These are phyloP conservation scores for Hydrozoanthus gracilis DNA, from an alignment of 92 coral and sea anemone species.

Conservation along the genomic window DNA sequence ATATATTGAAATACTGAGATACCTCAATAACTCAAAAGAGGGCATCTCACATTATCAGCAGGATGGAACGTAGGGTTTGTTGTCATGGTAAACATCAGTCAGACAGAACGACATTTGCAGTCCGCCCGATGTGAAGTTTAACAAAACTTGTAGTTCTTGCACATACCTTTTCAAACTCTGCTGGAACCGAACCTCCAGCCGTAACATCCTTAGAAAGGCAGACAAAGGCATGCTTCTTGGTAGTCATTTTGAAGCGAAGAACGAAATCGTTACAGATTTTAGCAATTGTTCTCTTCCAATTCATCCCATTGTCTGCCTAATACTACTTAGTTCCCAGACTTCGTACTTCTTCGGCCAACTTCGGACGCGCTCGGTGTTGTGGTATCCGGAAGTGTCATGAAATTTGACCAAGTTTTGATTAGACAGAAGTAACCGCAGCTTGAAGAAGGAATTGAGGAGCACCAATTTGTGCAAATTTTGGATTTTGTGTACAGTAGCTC, in stretches of 20 bases:
- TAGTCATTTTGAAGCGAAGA: conserved; percentile 28
- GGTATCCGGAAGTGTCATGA: not conserved
- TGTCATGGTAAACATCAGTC: not conserved
- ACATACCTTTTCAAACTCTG: conserved; percentile 84
- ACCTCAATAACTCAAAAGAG: too few species aligned
- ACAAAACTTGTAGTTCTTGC: not conserved
- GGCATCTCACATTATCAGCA: too few species aligned
- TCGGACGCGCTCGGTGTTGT: conserved; percentile 6
- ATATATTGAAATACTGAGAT: too few species aligned
- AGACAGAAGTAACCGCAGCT: not conserved
- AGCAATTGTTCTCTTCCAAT: not conserved
- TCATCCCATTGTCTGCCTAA: not conserved
- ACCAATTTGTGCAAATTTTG: not conserved
- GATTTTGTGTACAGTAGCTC: not conserved
- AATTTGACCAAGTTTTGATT: not conserved
- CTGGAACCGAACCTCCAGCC: conserved; percentile 53
- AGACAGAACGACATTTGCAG: not conserved
- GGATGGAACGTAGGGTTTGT: not conserved
- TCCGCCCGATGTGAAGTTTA: too few species aligned
- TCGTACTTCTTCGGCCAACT: conserved; percentile 20
- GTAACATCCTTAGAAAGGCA: conserved; percentile 56
- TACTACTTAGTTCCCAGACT: not conserved
- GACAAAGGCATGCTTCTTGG: conserved; percentile 57
- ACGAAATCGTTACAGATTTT: conserved; percentile 11
- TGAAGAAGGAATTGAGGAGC: not conserved